Evolutionary conservation across 2,888 invertebrate genomes (phyloP).

Genomic region (Liopterus haemorrhoidalis): DNA sequence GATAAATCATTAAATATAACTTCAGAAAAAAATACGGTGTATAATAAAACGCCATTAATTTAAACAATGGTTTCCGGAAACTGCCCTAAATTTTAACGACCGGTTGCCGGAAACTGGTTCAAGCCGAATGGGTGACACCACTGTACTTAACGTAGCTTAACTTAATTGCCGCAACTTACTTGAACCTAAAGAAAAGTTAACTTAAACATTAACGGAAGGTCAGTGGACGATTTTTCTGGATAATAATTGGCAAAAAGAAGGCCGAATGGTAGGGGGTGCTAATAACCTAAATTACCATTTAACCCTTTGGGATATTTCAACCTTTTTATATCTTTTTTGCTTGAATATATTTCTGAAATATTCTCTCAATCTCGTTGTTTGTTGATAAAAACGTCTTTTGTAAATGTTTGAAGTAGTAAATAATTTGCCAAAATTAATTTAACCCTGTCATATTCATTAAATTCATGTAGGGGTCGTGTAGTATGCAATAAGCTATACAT

Average conservation of each 20-base stretch:
- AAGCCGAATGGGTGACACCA: too few relatives aligned
- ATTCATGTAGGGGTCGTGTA: constrained; percentile 41
- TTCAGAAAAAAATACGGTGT: too few relatives aligned
- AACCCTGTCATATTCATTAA: constrained; percentile 30
- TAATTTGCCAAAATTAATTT: constrained; percentile 39
- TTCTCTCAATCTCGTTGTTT: too few relatives aligned
- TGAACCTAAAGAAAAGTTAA: too few relatives aligned
- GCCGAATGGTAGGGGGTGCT: too few relatives aligned
- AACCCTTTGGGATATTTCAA: constrained; percentile 22
- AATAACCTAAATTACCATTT: constrained; percentile 9
- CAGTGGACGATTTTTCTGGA: constrained; percentile 26
- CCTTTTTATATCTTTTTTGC: constrained; percentile 22
- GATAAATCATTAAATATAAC: too few relatives aligned
- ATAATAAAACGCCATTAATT: too few relatives aligned
- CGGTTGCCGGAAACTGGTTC: too few relatives aligned
- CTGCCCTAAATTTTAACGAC: too few relatives aligned
- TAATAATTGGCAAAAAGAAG: constrained; percentile 28
- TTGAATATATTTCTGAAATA: constrained; percentile 5
- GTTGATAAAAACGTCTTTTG: constrained; percentile 34
- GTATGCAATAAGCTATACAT: constrained; percentile 42
- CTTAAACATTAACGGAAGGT: constrained; percentile 23
- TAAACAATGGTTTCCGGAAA: too few relatives aligned
- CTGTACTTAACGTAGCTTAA: too few relatives aligned
- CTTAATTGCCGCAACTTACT: too few relatives aligned
- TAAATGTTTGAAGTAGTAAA: constrained; percentile 39